phyloP scores from a whole-genome alignment of 2,888 invertebrate genomes.

The Oligia fasciuncula region DNA sequence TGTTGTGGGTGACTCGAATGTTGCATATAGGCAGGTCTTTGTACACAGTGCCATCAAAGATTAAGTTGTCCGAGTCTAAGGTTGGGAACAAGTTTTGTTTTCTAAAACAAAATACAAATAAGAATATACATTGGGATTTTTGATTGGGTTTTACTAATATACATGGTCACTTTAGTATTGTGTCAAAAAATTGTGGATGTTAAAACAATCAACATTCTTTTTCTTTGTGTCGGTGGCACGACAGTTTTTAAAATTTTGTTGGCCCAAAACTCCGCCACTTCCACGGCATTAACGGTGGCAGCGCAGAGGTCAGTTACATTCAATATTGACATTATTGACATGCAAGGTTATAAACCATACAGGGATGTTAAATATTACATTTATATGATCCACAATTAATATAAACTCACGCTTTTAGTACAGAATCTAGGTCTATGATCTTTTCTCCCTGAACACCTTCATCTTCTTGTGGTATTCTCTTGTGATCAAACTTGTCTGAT shows the following conservation, averaged over 20 bases:
- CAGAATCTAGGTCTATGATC: conserved; percentile 92
- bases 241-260: background rate
- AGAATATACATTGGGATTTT: background rate
- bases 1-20: conserved; percentile 95
- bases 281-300: background rate
- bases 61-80: conserved; percentile 91
- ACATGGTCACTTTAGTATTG: background rate
- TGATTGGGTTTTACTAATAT: background rate
- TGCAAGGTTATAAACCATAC: background rate
- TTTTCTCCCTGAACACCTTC: conserved; percentile 95
- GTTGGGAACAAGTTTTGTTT: conserved; percentile 93
- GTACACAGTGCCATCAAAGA: conserved; percentile 94
- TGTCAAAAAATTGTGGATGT: background rate
- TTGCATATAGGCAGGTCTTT: conserved; percentile 95
- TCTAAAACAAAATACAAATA: conserved; percentile 83
- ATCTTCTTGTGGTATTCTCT: conserved; percentile 89
- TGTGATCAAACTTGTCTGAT: conserved; percentile 84
- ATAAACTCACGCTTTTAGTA: conserved; percentile 89
- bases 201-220: background rate
- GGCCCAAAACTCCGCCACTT: background rate
- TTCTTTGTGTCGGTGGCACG: background rate
- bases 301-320: background rate
- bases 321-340: background rate
- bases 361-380: background rate
- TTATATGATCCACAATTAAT: background rate